Conservation (phyloP, 1,140 invertebrate genomes). For the Philaenus spumarius region DNA sequence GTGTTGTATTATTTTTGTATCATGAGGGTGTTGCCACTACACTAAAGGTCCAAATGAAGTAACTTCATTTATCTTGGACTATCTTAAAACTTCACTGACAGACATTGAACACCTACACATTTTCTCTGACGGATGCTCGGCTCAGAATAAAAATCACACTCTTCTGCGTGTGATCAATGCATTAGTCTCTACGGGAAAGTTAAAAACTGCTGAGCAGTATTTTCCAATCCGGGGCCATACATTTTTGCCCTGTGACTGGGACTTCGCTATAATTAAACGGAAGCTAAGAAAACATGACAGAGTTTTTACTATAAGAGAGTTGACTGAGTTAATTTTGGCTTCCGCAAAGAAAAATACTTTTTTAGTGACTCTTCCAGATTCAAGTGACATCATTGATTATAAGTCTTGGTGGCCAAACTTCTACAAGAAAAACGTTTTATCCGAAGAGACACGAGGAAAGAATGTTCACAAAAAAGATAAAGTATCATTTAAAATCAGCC, state of each 20-base stretch:
- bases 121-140: constrained; percentile 22
- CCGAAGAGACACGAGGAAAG: too few species aligned
- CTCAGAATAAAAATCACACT: constrained; percentile 25
- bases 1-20: constrained; percentile 3
- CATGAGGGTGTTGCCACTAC: constrained; percentile 11
- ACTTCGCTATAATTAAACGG: constrained; percentile 30
- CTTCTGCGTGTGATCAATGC: constrained; percentile 9
- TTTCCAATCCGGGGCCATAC: constrained; percentile 31
- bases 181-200: constrained; percentile 7
- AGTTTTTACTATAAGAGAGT: not conserved
- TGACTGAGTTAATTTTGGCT: not conserved
- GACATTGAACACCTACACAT: too few species aligned
- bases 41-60: constrained; percentile 18
- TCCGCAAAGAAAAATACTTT: not conserved
- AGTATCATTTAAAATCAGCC: constrained; percentile 14
- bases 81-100: not conserved
- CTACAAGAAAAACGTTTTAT: constrained; percentile 19
- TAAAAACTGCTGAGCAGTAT: constrained; percentile 24
- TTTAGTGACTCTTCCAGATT: not conserved
- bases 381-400: constrained; percentile 13
- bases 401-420: constrained; percentile 22
- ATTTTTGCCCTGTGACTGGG: constrained; percentile 31
- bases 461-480: constrained; percentile 11
- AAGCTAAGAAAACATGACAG: not conserved
- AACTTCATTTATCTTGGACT: constrained; percentile 9